Percentiles rank a stretch among this genome's conserved stretches.
Evolutionary conservation across 2,797 vertebrate species (phyloP).

Genomic region (Schizopygopsis malacanthus): DNA sequence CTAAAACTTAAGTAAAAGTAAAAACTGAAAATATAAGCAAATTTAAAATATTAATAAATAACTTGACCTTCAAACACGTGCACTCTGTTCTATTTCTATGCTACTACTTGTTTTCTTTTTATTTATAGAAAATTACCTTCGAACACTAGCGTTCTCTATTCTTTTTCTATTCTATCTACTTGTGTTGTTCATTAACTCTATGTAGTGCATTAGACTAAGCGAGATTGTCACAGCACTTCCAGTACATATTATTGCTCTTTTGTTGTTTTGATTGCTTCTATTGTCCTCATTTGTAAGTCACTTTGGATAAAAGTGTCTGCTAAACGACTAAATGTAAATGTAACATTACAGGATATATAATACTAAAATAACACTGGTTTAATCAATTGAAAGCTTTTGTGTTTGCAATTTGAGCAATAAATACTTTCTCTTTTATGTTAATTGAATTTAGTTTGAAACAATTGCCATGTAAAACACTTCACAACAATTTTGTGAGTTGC

Average conservation of each 20-base stretch:
- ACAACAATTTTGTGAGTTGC: not conserved
- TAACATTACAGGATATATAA: not conserved
- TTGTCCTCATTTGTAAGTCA: too few relatives aligned
- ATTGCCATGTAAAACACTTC: not conserved
- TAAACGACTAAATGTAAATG: not conserved
- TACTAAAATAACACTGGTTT: not conserved
- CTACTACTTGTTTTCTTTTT: too few relatives aligned
- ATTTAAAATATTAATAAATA: not conserved
- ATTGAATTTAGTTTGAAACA: not conserved
- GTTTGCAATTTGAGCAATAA: not conserved
- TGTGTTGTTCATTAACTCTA: not conserved
- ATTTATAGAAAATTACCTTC: too few relatives aligned
- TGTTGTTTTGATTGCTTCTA: too few relatives aligned
- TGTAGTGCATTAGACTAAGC: not conserved
- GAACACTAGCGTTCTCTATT: not conserved
- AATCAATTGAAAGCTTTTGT: not conserved
- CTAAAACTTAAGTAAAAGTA: too few relatives aligned
- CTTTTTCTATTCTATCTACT: not conserved
- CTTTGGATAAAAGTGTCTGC: too few relatives aligned
- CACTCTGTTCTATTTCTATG: not conserved
- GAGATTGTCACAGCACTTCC: not conserved
- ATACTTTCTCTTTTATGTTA: not conserved
- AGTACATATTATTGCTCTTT: too few relatives aligned
- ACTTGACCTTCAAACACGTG: not conserved
- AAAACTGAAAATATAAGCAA: not conserved